phyloP scores from a whole-genome alignment of 2,797 vertebrate genomes.

The Hephaestus fuliginosus region DNA sequence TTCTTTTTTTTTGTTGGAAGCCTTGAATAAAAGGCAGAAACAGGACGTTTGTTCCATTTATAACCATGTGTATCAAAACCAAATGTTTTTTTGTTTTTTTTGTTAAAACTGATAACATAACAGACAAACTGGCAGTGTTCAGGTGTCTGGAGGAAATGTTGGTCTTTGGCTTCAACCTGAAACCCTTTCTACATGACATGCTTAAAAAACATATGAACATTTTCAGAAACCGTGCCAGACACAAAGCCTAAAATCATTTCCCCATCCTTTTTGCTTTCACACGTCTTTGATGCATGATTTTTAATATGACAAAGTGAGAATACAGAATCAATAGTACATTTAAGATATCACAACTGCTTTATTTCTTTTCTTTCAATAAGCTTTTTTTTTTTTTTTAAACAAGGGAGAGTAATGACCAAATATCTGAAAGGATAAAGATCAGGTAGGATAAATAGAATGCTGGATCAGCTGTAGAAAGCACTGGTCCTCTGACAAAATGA shows the following conservation, averaged over 20 bases:
- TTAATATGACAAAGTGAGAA: slow-evolving; percentile 66
- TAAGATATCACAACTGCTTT: slow-evolving; percentile 89
- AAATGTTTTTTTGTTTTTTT: background rate
- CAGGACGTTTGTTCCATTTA: too few species aligned
- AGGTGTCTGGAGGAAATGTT: background rate
- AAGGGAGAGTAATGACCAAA: slow-evolving; percentile 94
- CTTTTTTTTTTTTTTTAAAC: slow-evolving; percentile 89
- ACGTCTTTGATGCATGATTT: slow-evolving; percentile 38
- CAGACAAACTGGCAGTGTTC: background rate
- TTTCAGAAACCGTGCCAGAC: background rate
- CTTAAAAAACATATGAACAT: background rate
- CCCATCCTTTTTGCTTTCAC: slow-evolving; percentile 27
- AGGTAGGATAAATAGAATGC: slow-evolving; percentile 88
- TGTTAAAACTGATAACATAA: background rate
- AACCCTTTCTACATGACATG: background rate
- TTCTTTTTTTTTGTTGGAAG: background rate
- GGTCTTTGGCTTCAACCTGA: background rate
- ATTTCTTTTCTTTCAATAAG: slow-evolving; percentile 92
- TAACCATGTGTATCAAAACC: background rate
- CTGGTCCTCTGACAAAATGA: slow-evolving; percentile 80
- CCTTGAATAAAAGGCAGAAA: too few species aligned
- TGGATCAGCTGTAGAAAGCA: slow-evolving; percentile 80
- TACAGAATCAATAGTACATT: slow-evolving; percentile 72
- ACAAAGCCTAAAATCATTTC: slow-evolving; percentile 10
- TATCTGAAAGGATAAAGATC: slow-evolving; percentile 95